Percentiles rank a stretch among this genome's conserved stretches.
These are phyloP conservation scores for Otolemur garnettii DNA, from an alignment of 2,113 vertebrate genomes.

Conservation along the genomic window DNA sequence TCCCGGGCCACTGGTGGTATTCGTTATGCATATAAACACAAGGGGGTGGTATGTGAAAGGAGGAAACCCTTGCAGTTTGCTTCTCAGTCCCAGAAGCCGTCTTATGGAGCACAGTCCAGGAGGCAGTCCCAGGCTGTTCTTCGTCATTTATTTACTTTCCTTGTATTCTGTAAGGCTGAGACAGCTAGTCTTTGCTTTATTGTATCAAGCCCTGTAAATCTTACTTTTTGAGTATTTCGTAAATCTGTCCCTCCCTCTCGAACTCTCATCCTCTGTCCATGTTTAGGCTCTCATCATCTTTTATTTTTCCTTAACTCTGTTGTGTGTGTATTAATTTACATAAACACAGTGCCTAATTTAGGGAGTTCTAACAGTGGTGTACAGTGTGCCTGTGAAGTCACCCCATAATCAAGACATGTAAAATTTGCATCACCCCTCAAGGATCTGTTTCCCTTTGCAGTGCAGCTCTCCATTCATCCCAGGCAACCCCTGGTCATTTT, in stretches of 20 bases:
- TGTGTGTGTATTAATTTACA: not conserved
- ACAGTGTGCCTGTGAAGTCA: not conserved
- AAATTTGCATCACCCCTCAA: not conserved
- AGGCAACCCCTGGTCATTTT: not conserved
- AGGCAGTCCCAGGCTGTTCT: not conserved
- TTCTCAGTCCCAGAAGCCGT: not conserved
- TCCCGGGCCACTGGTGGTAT: not conserved
- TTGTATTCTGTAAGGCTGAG: not conserved
- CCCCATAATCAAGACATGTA: not conserved
- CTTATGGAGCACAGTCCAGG: not conserved
- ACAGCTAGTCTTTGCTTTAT: not conserved
- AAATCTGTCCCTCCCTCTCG: not conserved
- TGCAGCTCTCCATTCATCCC: not conserved
- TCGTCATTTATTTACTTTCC: accelerated
- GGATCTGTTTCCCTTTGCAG: not conserved
- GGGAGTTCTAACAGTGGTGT: not conserved
- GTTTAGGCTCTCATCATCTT: not conserved
- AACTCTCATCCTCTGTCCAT: not conserved
- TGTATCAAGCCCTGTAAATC: not conserved
- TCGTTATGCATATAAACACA: slow-evolving; percentile 49
- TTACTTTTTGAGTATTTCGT: not conserved
- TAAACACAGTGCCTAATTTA: not conserved
- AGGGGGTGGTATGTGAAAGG: slow-evolving; percentile 77
- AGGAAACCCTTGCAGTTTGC: not conserved
- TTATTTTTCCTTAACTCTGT: not conserved